Evolutionary conservation across 2,888 invertebrate species (phyloP).

Genomic region (Zootermopsis nevadensis): DNA sequence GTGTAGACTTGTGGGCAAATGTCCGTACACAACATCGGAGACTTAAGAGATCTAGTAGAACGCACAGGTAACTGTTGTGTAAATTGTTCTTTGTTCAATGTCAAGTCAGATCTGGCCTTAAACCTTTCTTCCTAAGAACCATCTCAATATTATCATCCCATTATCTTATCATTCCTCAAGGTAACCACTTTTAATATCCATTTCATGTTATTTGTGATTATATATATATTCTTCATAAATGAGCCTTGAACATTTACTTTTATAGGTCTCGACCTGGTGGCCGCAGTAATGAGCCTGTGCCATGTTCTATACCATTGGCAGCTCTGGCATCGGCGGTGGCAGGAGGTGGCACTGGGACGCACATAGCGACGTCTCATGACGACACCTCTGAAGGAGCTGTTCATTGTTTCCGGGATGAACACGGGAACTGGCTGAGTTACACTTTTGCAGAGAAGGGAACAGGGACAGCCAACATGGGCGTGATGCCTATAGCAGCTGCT

Average conservation of each 20-base stretch:
- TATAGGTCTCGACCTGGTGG: neutral
- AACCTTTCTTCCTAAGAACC: too few species aligned
- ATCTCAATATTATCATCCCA: too few species aligned
- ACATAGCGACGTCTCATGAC: constrained; percentile 82
- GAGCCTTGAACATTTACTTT: too few species aligned
- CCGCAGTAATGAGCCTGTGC: neutral
- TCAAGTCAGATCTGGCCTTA: too few species aligned
- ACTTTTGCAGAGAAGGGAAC: constrained; percentile 85
- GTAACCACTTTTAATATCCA: too few species aligned
- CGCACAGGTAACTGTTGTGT: constrained; percentile 57
- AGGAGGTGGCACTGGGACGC: constrained; percentile 63
- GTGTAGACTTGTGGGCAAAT: neutral
- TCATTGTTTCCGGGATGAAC: constrained; percentile 87
- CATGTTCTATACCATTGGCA: constrained; percentile 55
- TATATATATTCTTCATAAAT: too few species aligned
- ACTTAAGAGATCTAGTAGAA: constrained; percentile 69
- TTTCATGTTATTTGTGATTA: too few species aligned
- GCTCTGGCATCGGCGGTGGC: constrained; percentile 61
- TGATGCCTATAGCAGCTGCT: constrained; percentile 55
- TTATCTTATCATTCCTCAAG: too few species aligned
- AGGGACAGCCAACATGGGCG: constrained; percentile 62
- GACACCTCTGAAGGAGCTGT: constrained; percentile 87
- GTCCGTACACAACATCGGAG: constrained; percentile 65
- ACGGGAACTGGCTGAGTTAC: constrained; percentile 87
- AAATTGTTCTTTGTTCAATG: too few species aligned